Evolutionary conservation across 2,888 invertebrate genomes (phyloP).

Genomic region (Drosophila testacea): DNA sequence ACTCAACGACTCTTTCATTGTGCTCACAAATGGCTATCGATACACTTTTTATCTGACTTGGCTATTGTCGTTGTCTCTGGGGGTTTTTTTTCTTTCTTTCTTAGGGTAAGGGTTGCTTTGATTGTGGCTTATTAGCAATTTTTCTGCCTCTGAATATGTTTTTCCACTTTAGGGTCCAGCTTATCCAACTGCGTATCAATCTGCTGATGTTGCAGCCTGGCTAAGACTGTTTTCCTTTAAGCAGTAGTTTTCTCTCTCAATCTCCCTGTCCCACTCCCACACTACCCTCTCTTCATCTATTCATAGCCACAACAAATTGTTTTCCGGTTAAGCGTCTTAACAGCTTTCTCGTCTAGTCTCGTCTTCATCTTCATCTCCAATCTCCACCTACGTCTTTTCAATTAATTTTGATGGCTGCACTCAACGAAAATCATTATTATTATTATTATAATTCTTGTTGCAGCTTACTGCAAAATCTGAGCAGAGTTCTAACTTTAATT

Average conservation of each 20-base stretch:
- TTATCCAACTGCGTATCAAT: constrained; percentile 19
- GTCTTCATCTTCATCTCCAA: neutral
- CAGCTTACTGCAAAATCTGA: constrained; percentile 12
- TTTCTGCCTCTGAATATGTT: constrained; percentile 38
- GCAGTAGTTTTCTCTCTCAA: constrained; percentile 16
- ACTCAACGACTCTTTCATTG: constrained; percentile 42
- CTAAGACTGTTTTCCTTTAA: constrained; percentile 21
- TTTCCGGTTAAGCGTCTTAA: constrained; percentile 40
- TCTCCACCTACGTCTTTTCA: constrained; percentile 18
- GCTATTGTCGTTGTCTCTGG: constrained; percentile 46
- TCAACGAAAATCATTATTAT: constrained; percentile 20
- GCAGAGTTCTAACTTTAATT: constrained; percentile 14
- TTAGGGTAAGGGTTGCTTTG: constrained; percentile 33
- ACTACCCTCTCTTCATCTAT: constrained; percentile 1
- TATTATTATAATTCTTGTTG: constrained; percentile 15
- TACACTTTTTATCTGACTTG: constrained; percentile 61
- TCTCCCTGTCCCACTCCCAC: too few species aligned
- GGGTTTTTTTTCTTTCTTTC: neutral
- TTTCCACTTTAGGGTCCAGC: constrained; percentile 29
- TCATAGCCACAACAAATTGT: constrained; percentile 45
- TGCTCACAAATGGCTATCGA: constrained; percentile 60
- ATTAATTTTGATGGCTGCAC: constrained; percentile 46
- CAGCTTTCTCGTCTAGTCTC: neutral
- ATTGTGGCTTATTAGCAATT: constrained; percentile 72
- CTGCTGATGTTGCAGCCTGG: constrained; percentile 48